Percentiles rank a stretch among this genome's conserved stretches.
phyloP scores from a whole-genome alignment of 1,140 invertebrate genomes.

The Colletes latitarsis region DNA sequence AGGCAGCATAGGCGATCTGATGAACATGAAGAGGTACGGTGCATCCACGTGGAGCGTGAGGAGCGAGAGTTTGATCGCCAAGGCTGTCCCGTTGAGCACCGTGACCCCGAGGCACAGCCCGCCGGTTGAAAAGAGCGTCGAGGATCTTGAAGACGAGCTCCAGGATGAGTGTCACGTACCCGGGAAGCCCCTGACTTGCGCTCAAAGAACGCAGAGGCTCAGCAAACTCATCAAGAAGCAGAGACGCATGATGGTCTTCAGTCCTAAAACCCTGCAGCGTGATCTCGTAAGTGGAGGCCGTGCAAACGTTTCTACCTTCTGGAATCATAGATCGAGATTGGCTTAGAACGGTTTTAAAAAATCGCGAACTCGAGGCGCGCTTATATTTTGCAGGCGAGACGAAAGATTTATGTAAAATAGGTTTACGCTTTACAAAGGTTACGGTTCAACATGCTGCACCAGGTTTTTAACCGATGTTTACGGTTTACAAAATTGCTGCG shows the following conservation, averaged over 20 bases:
- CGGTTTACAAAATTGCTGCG: too few species aligned
- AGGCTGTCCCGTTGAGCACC: conserved; percentile 87
- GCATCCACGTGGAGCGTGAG: conserved; percentile 86
- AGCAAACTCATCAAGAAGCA: conserved; percentile 84
- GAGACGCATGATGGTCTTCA: conserved; percentile 62
- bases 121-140: conserved; percentile 61
- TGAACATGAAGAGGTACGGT: conserved; percentile 88
- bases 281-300: conserved; percentile 42
- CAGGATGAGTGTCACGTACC: conserved; percentile 63
- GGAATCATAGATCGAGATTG: too few species aligned
- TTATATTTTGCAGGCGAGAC: too few species aligned
- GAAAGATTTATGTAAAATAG: too few species aligned
- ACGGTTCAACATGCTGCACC: too few species aligned
- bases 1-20: conserved; percentile 89
- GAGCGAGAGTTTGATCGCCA: conserved; percentile 85
- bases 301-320: neutral
- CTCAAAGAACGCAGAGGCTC: conserved; percentile 85
- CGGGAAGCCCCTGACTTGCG: conserved; percentile 81
- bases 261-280: conserved; percentile 28
- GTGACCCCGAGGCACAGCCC: conserved; percentile 83
- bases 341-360: too few species aligned
- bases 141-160: conserved; percentile 76
- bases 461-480: too few species aligned
- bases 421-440: too few species aligned
- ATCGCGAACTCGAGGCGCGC: too few species aligned